Evolutionary conservation across 2,888 invertebrate species (phyloP), one percentile per base, ranked within the genome.

Genomic region (Agrochola macilenta): DNA sequence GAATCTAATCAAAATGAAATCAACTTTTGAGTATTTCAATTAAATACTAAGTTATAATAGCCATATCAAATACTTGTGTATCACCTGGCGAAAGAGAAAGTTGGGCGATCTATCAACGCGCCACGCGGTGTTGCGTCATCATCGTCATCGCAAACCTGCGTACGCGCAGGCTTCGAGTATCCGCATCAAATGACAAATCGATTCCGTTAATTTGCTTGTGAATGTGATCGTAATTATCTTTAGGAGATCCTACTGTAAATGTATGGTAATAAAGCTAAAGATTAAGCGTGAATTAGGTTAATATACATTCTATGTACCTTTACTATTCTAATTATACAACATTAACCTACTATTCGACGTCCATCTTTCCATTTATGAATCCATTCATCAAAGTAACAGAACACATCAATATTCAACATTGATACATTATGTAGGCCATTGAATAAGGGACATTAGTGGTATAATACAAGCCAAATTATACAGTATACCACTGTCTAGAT

Each of bases 21-120:
- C 35, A 70, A 66, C 11, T 30, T 17, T 63, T 30, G 11, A n/a
- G 2, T 8, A 60, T 58, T 60, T 30, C 30, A 75, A 72, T 65
- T 60, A 70, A 76, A 73, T 65, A 72, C 49, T 39, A 30, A 70
- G 23, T 76, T 46, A 61, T 71, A 71, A 79, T 46, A 76, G 54
- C 66, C n/a, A 69, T 65, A 66, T 26, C 46, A 66, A 39, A 58
- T 66, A 69, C 58, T 60, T 60, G 72, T 61, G 46, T 72, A 74
- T 75, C 75, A 79, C 60, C 82, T 87, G 86, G 83, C 84, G 89
- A 90, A 92, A 92, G 94, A 90, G 94, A 94, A 94, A 95, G 93
- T 89, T 91, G 76, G 60, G 82, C 88, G 86, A 92, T 93, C 90
- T 88, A 92, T 92, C 90, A 90, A 85, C 81, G 66, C 75, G 79